Percentiles rank a stretch among this genome's conserved stretches.
Conservation (phyloP, 2,797 vertebrate species). For the Aplochiton taeniatus region DNA sequence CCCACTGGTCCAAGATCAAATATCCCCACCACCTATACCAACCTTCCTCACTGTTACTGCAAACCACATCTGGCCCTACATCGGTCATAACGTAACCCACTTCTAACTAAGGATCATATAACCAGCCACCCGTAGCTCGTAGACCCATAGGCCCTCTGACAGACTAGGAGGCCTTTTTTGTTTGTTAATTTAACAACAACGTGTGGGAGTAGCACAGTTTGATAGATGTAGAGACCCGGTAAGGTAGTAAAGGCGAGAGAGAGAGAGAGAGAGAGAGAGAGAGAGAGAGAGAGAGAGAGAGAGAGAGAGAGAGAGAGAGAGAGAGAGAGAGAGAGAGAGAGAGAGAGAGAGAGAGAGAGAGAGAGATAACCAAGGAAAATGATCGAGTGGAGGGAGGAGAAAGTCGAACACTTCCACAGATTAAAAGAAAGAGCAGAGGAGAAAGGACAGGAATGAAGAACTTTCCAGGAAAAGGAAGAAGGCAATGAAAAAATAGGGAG, state of each 20-base stretch:
- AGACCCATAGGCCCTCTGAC: background rate
- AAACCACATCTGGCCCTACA: background rate
- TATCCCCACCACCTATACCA: constrained; percentile 37
- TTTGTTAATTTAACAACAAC: no score
- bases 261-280: background rate
- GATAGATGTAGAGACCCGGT: background rate
- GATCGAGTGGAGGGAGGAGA: background rate
- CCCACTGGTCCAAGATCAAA: constrained; percentile 41
- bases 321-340: constrained; percentile 16
- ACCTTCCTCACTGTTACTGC: background rate
- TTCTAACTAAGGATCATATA: constrained; percentile 21
- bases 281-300: background rate
- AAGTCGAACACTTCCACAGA: no score
- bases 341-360: constrained; percentile 41
- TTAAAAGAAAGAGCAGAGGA: no score
- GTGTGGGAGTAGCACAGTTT: no score
- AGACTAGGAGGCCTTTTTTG: constrained; percentile 1
- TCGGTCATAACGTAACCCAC: background rate
- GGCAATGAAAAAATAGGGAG: no score
- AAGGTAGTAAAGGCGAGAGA: background rate
- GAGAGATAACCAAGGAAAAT: background rate
- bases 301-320: background rate
- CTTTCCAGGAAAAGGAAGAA: no score
- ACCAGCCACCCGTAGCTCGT: background rate
- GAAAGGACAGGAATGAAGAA: no score